phyloP scores from a whole-genome alignment of 2,888 invertebrate genomes.

The Teleiodes luculella region DNA sequence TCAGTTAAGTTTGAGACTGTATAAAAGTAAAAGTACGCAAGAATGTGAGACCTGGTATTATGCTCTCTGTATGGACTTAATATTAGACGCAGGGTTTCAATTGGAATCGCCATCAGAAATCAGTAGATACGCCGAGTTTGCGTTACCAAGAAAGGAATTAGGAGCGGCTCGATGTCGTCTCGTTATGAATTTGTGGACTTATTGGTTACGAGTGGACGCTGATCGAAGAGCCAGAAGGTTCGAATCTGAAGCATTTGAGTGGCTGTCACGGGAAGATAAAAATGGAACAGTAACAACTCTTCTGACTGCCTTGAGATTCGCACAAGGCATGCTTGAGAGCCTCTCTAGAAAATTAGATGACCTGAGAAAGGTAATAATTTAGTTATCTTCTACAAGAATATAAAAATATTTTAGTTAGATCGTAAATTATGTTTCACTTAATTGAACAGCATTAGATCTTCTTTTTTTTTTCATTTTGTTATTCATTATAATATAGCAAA shows the following conservation, averaged over 20 bases:
- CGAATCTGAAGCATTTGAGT: constrained; percentile 60
- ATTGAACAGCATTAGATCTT: too few species aligned
- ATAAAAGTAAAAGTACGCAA: constrained; percentile 37
- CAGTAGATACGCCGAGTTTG: constrained; percentile 56
- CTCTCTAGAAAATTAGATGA: constrained; percentile 68
- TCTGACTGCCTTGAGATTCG: constrained; percentile 57
- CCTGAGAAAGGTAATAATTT: constrained; percentile 52
- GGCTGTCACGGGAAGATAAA: constrained; percentile 39
- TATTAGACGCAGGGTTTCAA: constrained; percentile 77
- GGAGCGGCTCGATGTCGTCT: constrained; percentile 52
- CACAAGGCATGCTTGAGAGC: constrained; percentile 69
- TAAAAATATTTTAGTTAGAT: too few species aligned
- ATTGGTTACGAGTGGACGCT: constrained; percentile 57
- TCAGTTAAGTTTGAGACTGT: constrained; percentile 46
- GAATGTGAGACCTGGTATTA: constrained; percentile 75
- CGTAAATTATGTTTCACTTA: not conserved
- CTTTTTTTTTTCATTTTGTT: too few species aligned
- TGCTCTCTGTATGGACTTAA: constrained; percentile 76
- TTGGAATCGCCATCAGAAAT: constrained; percentile 69
- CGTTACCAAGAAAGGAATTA: constrained; percentile 42
- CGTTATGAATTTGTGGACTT: constrained; percentile 61
- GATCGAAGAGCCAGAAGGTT: constrained; percentile 59
- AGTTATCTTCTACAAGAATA: not conserved
- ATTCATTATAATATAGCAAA: too few species aligned
- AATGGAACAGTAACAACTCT: constrained; percentile 52